Percentiles rank a stretch among this genome's conserved stretches.
phyloP scores from a whole-genome alignment of 1,140 invertebrate genomes.

The Drosophila tani region DNA sequence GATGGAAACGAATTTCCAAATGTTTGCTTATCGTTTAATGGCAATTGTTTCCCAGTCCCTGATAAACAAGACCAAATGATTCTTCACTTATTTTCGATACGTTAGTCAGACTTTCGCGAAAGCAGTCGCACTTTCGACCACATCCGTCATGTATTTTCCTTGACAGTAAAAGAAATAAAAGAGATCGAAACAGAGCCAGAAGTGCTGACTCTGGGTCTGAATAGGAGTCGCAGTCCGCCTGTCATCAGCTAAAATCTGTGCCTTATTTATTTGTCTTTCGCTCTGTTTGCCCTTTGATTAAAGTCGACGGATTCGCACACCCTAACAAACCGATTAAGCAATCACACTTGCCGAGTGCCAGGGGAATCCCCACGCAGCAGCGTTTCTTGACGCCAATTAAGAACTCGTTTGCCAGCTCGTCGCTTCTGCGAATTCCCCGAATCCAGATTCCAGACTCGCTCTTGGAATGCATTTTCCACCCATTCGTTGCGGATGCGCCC shows the following conservation, averaged over 20 bases:
- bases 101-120: constrained; percentile 51
- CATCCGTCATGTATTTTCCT: constrained; percentile 27
- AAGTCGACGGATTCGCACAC: constrained; percentile 13
- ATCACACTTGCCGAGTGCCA: background rate
- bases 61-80: constrained; percentile 48
- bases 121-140: constrained; percentile 15
- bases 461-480: constrained; percentile 19
- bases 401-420: constrained; percentile 30
- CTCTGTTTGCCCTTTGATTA: constrained; percentile 33
- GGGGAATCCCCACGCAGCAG: constrained; percentile 19
- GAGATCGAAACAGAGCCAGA: background rate
- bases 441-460: background rate
- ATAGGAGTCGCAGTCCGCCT: constrained; percentile 16
- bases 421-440: constrained; percentile 2
- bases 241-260: background rate
- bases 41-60: constrained; percentile 24
- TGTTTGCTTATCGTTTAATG: constrained; percentile 68
- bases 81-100: constrained; percentile 47
- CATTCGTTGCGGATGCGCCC: constrained; percentile 12
- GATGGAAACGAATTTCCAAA: constrained; percentile 10
- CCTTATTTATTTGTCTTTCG: constrained; percentile 26
- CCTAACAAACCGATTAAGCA: constrained; percentile 26
- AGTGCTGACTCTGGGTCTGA: constrained; percentile 19
- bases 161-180: background rate
- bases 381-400: constrained; percentile 31